Evolutionary conservation across 2,888 invertebrate species (phyloP), one percentile per base, ranked within the genome.

Genomic region (Trachelus stipa): DNA sequence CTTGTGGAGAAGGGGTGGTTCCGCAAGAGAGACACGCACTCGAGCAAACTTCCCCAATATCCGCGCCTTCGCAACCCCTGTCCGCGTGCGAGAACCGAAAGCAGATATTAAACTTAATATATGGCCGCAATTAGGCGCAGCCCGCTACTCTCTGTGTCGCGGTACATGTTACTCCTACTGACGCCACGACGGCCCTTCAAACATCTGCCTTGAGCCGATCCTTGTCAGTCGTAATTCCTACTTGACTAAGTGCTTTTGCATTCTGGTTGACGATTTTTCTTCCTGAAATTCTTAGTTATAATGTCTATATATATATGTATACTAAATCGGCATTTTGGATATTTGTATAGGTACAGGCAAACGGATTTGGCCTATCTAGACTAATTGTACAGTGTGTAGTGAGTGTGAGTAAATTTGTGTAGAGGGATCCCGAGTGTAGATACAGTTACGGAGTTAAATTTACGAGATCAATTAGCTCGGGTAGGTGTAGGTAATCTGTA

Each of bases 91-190:
- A 83, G 86, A 83, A 85, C 85, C 85, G 79, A 87, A 86, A 85
- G 84, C 85, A 86, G 87, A 85, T 89, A 90, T 90, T 88, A 90
- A 91, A 90, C 88, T 89, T 88, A 88, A 90, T 90, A 89, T 90
- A 90, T 87, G 87, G 87, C 87, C 82, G 89, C 89, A 90, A 90
- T 91, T 89, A 91, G 89, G 83, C 85, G 85, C 90, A 88, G 88
- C 86, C 87, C 84, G 73, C 78, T 73, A 75, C 78, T 76, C 79
- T 79, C 79, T 68, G 23, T 56, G 76, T 35, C 35, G 37, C 76
- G 71, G 33, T 73, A 74, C 79, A 76, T 74, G 73, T 40, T 71
- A 56, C 56, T 56, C 23, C 56, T 56, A 56, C 56, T 3, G 23
- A 23, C 23, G 56, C 33, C 77, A 77, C 74, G 74, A 73, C 77